Evolutionary conservation across 2,113 vertebrate genomes (phyloP), one percentile per base, ranked within the genome.

Genomic region (Cercocebus atys): DNA sequence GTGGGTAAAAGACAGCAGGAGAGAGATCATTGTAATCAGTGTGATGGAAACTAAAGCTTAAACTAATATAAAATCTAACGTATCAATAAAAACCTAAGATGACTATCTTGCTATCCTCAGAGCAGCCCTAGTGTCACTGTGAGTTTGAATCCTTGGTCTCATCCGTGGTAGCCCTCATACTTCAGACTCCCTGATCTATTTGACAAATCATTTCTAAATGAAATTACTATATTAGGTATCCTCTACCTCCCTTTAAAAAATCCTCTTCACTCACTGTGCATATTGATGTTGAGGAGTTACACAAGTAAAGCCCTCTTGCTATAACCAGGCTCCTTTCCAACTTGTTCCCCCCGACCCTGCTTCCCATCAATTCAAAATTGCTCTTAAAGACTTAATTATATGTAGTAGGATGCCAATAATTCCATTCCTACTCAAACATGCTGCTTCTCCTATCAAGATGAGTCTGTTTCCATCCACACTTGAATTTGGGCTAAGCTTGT

Each of bases 171-270:
- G 47, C 76, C 55, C 43, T 82, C 25, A 10, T 78, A 81, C 76
- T 82, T 90, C 59, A 82, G n/a, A 82, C 3, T 72, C 30, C 40
- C 72, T 89, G 73, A 90, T 61, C 45, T 50, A 40, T 47, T 43
- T 84, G 61, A 23, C 72, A 90, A 97, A 59, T 14, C 43, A 43
- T 70, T 93, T 92, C 76, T 64, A 83, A 94, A 66, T 73, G 50
- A 92, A 92, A 92, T 84, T 40, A 30, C 12, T 73, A 4, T 40
- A 61, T 45, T 81, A 72, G 57, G 11, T 85, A 81, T 43, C 38
- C 45, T 90, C 80, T 87, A 66, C 82, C 27, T 70, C 57, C 27
- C 22, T 22, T 72, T 68, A 76, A 64, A 86, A 90, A 81, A 66
- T 35, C 55, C 55, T 66, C 27, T 64, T 64, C 61, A 14, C 73